Evolutionary conservation across 1,140 invertebrate genomes (phyloP).

Genomic region (Diploscapter pachys): DNA sequence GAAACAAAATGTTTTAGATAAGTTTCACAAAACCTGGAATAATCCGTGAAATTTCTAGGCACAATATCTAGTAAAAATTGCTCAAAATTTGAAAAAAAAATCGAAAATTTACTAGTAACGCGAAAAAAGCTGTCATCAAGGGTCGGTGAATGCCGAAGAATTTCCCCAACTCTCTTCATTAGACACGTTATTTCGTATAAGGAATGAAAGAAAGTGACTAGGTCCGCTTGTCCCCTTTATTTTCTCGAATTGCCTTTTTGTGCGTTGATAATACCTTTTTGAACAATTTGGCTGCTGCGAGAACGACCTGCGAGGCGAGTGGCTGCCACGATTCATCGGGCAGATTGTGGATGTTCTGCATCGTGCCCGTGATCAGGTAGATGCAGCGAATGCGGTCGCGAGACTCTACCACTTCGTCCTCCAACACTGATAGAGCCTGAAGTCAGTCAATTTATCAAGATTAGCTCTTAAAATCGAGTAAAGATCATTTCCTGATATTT

Average conservation of each 20-base stretch:
- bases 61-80: too few species aligned
- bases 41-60: too few species aligned
- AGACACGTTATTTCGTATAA: background rate
- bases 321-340: constrained; percentile 95
- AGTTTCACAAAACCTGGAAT: too few species aligned
- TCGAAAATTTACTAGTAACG: too few species aligned
- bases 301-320: constrained; percentile 73
- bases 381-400: constrained; percentile 93
- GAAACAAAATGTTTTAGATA: too few species aligned
- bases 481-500: too few species aligned
- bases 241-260: background rate
- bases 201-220: too few species aligned
- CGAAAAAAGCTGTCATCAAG: too few species aligned
- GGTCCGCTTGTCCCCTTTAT: background rate
- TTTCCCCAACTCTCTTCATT: too few species aligned
- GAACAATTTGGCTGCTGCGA: constrained; percentile 75
- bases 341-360: constrained; percentile 86
- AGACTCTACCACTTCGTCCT: constrained; percentile 96
- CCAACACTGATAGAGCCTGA: constrained; percentile 89
- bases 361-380: constrained; percentile 86
- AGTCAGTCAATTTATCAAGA: constrained; percentile 63
- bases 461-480: too few species aligned
- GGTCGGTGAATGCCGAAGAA: background rate
- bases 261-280: constrained; percentile 69
- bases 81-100: too few species aligned